phyloP scores from a whole-genome alignment of 2,888 invertebrate species.

The Drosophila tanythrix region DNA sequence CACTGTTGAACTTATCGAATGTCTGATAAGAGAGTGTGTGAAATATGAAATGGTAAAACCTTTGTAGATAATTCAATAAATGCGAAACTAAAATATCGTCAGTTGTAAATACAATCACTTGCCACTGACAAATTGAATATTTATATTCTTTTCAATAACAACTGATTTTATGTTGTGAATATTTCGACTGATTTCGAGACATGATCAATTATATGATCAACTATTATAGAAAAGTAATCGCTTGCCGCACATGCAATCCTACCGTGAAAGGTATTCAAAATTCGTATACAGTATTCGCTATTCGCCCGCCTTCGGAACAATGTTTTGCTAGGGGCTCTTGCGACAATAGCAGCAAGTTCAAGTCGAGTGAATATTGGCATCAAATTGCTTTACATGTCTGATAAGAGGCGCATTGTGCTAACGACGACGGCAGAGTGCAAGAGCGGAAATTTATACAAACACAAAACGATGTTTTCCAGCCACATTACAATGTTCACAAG shows the following conservation, averaged over 20 bases:
- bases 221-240: background rate
- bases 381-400: constrained; percentile 39
- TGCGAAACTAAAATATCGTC: constrained; percentile 5
- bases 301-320: background rate
- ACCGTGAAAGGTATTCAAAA: background rate
- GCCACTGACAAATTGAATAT: background rate
- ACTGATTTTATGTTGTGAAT: background rate
- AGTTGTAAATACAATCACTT: background rate
- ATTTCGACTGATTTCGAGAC: background rate
- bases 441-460: background rate
- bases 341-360: constrained; percentile 24
- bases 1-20: background rate
- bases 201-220: background rate
- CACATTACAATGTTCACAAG: too few species aligned
- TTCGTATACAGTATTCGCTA: background rate
- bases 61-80: constrained; percentile 6
- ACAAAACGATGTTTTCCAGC: constrained; percentile 1
- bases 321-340: background rate
- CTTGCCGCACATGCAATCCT: background rate
- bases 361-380: constrained; percentile 39
- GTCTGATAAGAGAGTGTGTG: constrained; percentile 22
- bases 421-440: background rate
- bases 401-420: constrained; percentile 18
- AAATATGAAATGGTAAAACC: background rate
- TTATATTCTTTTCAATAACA: background rate